Base-by-base conservation (phyloP, 2,113 vertebrate genomes). In the Petroica traversi region DNA sequence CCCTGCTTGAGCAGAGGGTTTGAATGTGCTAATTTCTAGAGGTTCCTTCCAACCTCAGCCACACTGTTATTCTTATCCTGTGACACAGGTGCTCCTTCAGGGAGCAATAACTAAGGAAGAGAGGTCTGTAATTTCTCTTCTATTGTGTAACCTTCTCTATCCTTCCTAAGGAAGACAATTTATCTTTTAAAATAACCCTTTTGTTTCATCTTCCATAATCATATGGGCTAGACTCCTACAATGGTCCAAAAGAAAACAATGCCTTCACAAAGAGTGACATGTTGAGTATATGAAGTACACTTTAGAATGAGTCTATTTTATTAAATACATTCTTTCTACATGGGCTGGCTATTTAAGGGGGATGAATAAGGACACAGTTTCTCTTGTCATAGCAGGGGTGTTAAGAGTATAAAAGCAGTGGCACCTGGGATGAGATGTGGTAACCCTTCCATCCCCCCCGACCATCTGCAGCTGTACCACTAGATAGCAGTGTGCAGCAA, bases 401-500 rank as follows among this genome's bases (percentile, higher is more conserved):
- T 34, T 51, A 45, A 13, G 48, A 22, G 8, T 20, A 15, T 11
- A 77, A 87, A 85, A 33, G 9, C 34, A 41, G 26, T 7, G 45
- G 34, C 31, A 8, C 5, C 38, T 31, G 33, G 58, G 19, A 28
- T 3, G n/a, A 9, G 49, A 4, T 25, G 46, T 48, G 12, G 8
- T 7, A 13, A 22, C 9, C 8, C 6, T 72, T 29, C 26, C 62
- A 29, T 51, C 6, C 29, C 5, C 24, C 19, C 18, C 0, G 23
- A 31, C 19, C 54, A 8, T 73, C 40, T 58, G 61, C 73, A 52
- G 72, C 28, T 84, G 75, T 43, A 29, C 96, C 96, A 59, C 96
- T 92, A 96, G 96, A 94, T 78, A 73, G 95, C 96, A 92, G 94
- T 40, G 68, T 82, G 69, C 36, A 62, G 95, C 92, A 95, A 55